Percentiles rank a stretch among this genome's conserved stretches.
Conservation (phyloP, 2,113 vertebrate species). For the human region GRCh38 chr2:216975001-216975500, state of each 20-base stretch:
- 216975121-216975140: neutral
- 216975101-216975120: neutral
- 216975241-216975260: neutral
- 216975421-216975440: neutral
- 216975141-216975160: neutral
- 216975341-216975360: neutral
- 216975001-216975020: neutral
- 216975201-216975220: neutral
- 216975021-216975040: neutral
- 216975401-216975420: neutral
- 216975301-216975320: neutral
- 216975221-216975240: neutral
- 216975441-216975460: neutral
- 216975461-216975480: neutral
- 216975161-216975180: neutral
- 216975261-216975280: neutral
- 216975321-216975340: neutral
- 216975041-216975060: neutral
- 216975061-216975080: neutral
- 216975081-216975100: neutral
- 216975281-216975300: neutral
- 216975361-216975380: neutral
- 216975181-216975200: neutral
- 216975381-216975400: neutral
- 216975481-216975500: neutral